Evolutionary conservation across 2,888 invertebrate genomes (phyloP), one percentile per base, ranked within the genome.

Genomic region (Mylabris sibirica): DNA sequence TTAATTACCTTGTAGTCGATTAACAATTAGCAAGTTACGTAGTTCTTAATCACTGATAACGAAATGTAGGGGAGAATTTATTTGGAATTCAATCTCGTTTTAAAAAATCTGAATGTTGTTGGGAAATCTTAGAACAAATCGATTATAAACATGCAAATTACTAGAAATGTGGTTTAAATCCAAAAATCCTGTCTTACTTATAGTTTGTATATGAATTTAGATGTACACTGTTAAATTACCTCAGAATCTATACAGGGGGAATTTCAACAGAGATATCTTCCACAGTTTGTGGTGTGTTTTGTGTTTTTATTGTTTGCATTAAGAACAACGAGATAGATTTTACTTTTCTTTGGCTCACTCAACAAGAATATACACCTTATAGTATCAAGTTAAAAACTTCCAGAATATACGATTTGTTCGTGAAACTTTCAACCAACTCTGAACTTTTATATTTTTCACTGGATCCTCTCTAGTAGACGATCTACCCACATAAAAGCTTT

Each of bases 341-440:
- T 49, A 49, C 49, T 67, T 67, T 67, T 67, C 38, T 30, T 22
- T 35, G 26, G 41, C 59, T 59, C 59, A 49, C 49, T 49, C 49
- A 63, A 38, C 57, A 59, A 41, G 59, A 57, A 60, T 41, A 38
- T 65, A 35, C 49, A 49, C 61, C 62, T 30, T 65, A 38, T 26
- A 38, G 35, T 59, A 57, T 64, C 49, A 57, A 22, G 49, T 66
- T 60, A 41, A 26, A 35, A 66, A 66, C 63, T 67, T 67, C 11
- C 38, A 61, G 14, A 49, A 44, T 64, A 59, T 64, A 68, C 61
- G 44, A 44, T 68, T 68, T 61, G 61, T 64, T 64, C 24, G 17
- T 20, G 49, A 38, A 68, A 68, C 35, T 60, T 68, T 59, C 12
- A 22, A 20, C 34, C 14, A 66, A 66, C 41, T 44, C 8, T n/a